phyloP scores from a whole-genome alignment of 2,888 invertebrate species.

The Hirtodrosophila histrioides region DNA sequence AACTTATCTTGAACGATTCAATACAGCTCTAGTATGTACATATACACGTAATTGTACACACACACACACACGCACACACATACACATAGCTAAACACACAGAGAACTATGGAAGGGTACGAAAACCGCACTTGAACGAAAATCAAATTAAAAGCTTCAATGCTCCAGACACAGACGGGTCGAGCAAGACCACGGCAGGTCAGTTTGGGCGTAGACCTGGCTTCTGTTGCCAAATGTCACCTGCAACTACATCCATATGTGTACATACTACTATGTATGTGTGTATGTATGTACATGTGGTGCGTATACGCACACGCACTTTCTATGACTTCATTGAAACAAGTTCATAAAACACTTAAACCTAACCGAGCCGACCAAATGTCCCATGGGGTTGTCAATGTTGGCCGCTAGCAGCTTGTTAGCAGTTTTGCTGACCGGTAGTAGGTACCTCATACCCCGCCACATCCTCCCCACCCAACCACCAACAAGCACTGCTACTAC shows the following conservation, averaged over 20 bases:
- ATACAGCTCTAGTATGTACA: constrained; percentile 29
- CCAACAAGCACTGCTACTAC: neutral
- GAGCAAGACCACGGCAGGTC: constrained; percentile 40
- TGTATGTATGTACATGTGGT: constrained; percentile 6
- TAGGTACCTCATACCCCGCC: neutral
- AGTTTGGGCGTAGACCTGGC: constrained; percentile 57
- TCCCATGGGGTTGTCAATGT: constrained; percentile 64
- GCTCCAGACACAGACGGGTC: constrained; percentile 63
- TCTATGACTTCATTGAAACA: constrained; percentile 78
- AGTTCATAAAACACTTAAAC: constrained; percentile 83
- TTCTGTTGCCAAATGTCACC: constrained; percentile 66
- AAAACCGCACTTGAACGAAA: constrained; percentile 81
- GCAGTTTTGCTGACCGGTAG: constrained; percentile 51
- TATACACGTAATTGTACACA: neutral
- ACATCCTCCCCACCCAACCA: neutral
- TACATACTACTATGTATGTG: neutral
- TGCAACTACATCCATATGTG: constrained; percentile 27
- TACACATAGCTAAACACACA: neutral
- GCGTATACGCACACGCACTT: constrained; percentile 52
- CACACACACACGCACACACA: constrained; percentile 15
- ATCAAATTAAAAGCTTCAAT: constrained; percentile 81
- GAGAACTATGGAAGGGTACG: constrained; percentile 16
- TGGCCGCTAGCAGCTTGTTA: constrained; percentile 66
- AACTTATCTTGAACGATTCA: neutral
- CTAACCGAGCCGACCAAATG: constrained; percentile 65